Percentiles rank a stretch among this genome's conserved stretches.
Conservation (phyloP, 1,140 invertebrate species). For the Thaumetopoea pityocampa region DNA sequence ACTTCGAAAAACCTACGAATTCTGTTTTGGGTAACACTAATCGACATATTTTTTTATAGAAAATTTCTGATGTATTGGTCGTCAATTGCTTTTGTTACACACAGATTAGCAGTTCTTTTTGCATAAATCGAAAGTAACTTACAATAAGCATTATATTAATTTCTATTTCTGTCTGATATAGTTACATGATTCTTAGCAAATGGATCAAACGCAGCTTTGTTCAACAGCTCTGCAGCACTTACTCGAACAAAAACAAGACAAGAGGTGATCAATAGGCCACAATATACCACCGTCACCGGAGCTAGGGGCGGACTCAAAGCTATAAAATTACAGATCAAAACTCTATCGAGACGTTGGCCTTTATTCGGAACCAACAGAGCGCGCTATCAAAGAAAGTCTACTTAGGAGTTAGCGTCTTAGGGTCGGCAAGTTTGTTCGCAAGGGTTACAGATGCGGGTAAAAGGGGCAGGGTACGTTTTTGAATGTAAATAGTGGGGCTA, state of each 20-base stretch:
- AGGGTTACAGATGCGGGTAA: conserved; percentile 65
- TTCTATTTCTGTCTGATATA: conserved; percentile 3
- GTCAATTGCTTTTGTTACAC: too few relatives aligned
- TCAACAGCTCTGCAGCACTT: conserved; percentile 15
- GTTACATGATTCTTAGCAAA: conserved; percentile 5
- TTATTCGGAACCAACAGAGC: conserved; percentile 65
- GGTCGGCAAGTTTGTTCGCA: conserved; percentile 64
- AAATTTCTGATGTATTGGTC: too few relatives aligned
- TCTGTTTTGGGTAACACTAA: too few relatives aligned
- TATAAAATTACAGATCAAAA: conserved; percentile 75
- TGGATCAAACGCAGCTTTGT: conserved; percentile 14
- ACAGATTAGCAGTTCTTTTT: too few relatives aligned
- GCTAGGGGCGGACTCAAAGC: conserved; percentile 55
- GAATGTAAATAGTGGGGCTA: conserved; percentile 70
- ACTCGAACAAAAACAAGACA: conserved; percentile 46
- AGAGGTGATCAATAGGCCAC: conserved; percentile 54
- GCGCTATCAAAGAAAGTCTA: conserved; percentile 73
- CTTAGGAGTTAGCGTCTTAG: conserved; percentile 72
- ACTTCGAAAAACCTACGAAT: too few relatives aligned
- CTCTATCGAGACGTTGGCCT: conserved; percentile 68
- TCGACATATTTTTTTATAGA: too few relatives aligned
- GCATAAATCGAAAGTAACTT: too few relatives aligned
- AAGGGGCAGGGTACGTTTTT: conserved; percentile 52
- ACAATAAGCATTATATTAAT: neutral
- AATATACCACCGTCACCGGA: conserved; percentile 45